Base-by-base conservation (phyloP, 2,888 invertebrate genomes). In the Caenorhabditis uteleia region DNA sequence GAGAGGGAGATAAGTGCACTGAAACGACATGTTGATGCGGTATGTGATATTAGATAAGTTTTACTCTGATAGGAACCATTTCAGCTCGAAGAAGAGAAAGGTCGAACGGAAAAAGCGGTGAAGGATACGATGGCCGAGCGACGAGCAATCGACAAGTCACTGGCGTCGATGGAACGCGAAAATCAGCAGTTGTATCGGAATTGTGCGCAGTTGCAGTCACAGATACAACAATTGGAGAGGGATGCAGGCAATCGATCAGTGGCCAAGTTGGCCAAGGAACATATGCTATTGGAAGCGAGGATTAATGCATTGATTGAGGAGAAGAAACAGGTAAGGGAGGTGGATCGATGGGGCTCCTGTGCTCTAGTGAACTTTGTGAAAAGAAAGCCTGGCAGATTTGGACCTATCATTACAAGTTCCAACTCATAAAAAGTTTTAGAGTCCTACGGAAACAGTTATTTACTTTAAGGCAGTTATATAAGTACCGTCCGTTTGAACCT, bases 81-180 rank as follows among this genome's bases (percentile, higher is more conserved):
- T 53, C 59, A 77, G 77, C 59, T 78, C 25, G 77, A 78, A 54
- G 70, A 77, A 34, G 77, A 78, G 23, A 68, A 73, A 38, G 49
- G 54, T 25, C 60, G 74, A 31, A 72, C 71, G 10, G 77, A 78
- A 33, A 54, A 64, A 16, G 70, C 72, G 5, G 65, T 78, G 18
- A 67, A 65, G 12, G 74, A 78, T 29, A 75, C 75, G 7, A 40
- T 74, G 40, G 54, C 65, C n/a, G 77, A 78, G 53, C 55, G 75
- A 10, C 61, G 70, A 23, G 77, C 73, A 29, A 71, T 78, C 40
- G 77, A 78, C 60, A 77, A 74, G 39, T 75, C 75, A 8, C 56
- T 78, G n/a, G 74, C 70, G 14, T 72, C 77, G 16, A 78, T 78
- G 77, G 77, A 78, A 53, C 60, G 68, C 31, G 77, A 78, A 55